Conservation (phyloP, 2,888 invertebrate species). For the Terebella lapidaria region DNA sequence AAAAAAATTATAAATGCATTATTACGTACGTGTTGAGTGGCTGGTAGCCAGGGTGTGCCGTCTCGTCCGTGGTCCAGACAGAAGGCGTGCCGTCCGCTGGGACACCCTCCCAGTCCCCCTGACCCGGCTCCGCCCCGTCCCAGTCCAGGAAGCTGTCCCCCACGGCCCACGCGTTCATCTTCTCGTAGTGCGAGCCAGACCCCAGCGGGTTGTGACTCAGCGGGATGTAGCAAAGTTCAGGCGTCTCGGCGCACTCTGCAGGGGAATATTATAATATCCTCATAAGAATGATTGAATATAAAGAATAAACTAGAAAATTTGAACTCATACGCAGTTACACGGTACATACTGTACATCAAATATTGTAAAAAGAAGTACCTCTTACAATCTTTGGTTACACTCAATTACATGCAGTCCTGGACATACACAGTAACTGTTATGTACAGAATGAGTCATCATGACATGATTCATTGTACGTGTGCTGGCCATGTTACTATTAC, state of each 20-base stretch:
- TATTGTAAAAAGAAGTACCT: too few species aligned
- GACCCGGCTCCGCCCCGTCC: constrained; percentile 37
- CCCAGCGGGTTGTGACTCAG: constrained; percentile 30
- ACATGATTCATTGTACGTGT: too few species aligned
- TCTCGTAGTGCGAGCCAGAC: constrained; percentile 27
- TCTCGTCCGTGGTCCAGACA: constrained; percentile 45
- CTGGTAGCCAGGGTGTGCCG: constrained; percentile 28
- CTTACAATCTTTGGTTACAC: too few species aligned
- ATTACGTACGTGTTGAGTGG: constrained; percentile 30
- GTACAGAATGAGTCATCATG: too few species aligned
- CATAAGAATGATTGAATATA: too few species aligned
- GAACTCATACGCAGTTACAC: too few species aligned
- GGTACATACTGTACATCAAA: too few species aligned
- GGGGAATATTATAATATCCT: too few species aligned
- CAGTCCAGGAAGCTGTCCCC: constrained; percentile 40
- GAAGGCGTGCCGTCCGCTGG: constrained; percentile 36
- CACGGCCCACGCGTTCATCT: constrained; percentile 36
- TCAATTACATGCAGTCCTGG: too few species aligned
- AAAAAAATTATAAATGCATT: too few species aligned
- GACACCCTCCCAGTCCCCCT: constrained; percentile 31
- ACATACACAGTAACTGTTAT: too few species aligned
- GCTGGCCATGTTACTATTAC: too few species aligned
- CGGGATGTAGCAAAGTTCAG: constrained; percentile 36
- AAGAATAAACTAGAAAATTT: neutral
- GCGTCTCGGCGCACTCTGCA: neutral